Conservation (phyloP, 2,888 invertebrate genomes). For the Willowsia nigromaculata region DNA sequence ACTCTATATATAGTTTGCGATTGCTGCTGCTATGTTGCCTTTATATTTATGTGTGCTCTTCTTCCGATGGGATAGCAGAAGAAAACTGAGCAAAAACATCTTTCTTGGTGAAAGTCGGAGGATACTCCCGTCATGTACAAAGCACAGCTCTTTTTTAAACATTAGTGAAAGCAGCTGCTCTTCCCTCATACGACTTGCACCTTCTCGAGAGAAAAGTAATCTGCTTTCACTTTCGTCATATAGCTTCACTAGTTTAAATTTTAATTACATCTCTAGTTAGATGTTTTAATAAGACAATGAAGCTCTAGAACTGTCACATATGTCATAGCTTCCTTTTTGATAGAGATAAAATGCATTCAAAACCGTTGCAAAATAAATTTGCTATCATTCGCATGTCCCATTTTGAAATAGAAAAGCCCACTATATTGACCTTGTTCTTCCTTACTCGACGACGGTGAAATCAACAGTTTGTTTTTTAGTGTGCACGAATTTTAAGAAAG, state of each 20-base stretch:
- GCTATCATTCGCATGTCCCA: no score
- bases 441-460: background rate
- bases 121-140: slow-evolving; percentile 48
- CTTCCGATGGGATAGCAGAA: background rate
- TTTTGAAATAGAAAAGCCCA: background rate
- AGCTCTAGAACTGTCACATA: no score
- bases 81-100: background rate
- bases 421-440: background rate
- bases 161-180: slow-evolving; percentile 53
- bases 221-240: no score
- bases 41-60: no score
- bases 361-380: no score
- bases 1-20: background rate
- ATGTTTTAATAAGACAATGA: no score
- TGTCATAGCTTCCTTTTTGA: no score
- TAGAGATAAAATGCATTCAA: no score
- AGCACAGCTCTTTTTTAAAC: background rate
- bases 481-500: background rate
- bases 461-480: background rate
- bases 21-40: no score
- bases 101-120: slow-evolving; percentile 41
- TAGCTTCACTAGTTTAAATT: no score
- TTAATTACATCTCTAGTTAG: no score
- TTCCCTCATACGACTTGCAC: background rate
- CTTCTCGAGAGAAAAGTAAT: background rate